Evolutionary conservation across 2,888 invertebrate species (phyloP), one percentile per base, ranked within the genome.

Genomic region (Monochamus alternatus): DNA sequence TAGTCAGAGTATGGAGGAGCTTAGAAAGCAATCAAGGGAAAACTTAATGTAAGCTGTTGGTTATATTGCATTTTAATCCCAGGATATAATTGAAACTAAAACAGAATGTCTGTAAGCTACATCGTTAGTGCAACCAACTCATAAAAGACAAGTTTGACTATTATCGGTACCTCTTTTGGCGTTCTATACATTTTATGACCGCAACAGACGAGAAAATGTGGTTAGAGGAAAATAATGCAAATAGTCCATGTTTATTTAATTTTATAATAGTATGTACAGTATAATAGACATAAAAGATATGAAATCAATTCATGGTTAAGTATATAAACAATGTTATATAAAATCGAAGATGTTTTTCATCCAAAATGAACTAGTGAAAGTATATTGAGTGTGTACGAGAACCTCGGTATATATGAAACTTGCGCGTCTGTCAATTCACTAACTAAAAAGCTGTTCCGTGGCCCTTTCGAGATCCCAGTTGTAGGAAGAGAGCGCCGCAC

Each of bases 391-490:
- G 69, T 69, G 71, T 63, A 63, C 22, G 62, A 38, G 63, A 31
- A 55, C 8, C 30, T 30, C 31, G 55, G 44, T 52, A 31, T 51
- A 63, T 52, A 63, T 10, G 14, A 52, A 30, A n/a, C 51, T 3
- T 22, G n/a, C n/a, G 1, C 10, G 12, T 51, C 47, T 22, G 32
- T 55, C 71, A 71, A 74, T 84, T 86, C 80, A 91, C 93, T 95
- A 95, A 93, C 94, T 95, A 90, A 96, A 94, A 84, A 96, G 91
- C 87, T 94, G 93, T 89, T 98, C 98, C 69, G 97, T 97, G 81
- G 98, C 98, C 87, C 95, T 92, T 89, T 96, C 96, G 85, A 98
- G 90, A 87, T 97, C 95, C 98, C 98, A 98, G 88, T 97, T 95
- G 88, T 94, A 95, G 62, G 96, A 95, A 70, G 98, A 98, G 70